Base-by-base conservation (phyloP, 2,797 vertebrate genomes). In the Taenioides sp. region DNA sequence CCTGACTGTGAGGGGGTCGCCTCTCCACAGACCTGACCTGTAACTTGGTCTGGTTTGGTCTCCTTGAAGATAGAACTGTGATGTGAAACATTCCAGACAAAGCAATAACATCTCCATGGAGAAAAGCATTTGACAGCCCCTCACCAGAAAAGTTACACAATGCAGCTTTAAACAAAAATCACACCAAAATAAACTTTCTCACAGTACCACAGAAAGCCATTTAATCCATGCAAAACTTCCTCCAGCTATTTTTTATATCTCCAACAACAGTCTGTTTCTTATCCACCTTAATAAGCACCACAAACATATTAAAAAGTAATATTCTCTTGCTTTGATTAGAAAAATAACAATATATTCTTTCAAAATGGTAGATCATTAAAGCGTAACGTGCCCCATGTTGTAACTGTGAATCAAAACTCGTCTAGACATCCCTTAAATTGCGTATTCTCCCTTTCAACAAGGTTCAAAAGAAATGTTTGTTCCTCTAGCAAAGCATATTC, bases 361-460 rank as follows among this genome's bases (percentile, higher is more conserved):
- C 47, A 78, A 65, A 79, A 81, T 77, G 75, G n/a, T 7, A 50
- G 67, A 80, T 83, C 77, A 70, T 77, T 70, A 75, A 37, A 37
- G 40, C 20, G 66, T 77, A 72, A 71, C 76, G 11, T 43, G 69
- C 67, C 50, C 72, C 65, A 65, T 66, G 71, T 58, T 72, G 76
- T 82, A 71, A 80, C 79, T 0, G 58, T 59, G 70, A 22, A 71
- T 0, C 60, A 74, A 75, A 77, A 82, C 59, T 22, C 65, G 57
- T 59, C 57, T 69, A 18, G 74, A 71, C 61, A 67, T 52, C 25
- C 59, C 58, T 49, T 40, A 82, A 77, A 80, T 58, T 73, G 65
- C 72, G 74, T 55, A 70, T 82, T 80, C 80, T 69, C 80, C 60
- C 64, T 83, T 81, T 71, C 73, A 72, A 76, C 66, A 1, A 0